A percentile compares a stretch with the other conserved stretches of the same genome.
Conservation (phyloP, 1,140 invertebrate genomes). For the Ceratina japonica region DNA sequence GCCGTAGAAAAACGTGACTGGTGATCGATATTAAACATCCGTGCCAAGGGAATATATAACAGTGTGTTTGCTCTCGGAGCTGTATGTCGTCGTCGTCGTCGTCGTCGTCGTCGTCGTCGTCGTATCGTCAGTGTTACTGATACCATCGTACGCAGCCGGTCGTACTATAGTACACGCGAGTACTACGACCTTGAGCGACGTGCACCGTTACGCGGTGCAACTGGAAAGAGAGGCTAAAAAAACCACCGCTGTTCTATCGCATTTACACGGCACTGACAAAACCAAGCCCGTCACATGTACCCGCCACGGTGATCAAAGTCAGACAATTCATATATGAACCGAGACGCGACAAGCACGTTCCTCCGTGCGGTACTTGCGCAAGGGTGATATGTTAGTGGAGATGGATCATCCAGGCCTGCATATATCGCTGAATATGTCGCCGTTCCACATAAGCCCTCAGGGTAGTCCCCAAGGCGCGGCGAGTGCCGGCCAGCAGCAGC, state of each 20-base stretch:
- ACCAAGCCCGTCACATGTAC: neutral
- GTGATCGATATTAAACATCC: conserved; percentile 52
- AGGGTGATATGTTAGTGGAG: conserved; percentile 88
- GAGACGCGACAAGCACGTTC: conserved; percentile 60
- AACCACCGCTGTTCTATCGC: conserved; percentile 8
- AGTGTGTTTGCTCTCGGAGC: too few relatives aligned
- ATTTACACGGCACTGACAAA: neutral
- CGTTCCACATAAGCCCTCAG: conserved; percentile 86
- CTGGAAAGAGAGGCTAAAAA: conserved; percentile 4
- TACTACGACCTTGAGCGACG: conserved; percentile 17
- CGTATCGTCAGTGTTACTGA: neutral
- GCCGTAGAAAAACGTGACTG: conserved; percentile 44
- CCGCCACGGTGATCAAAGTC: conserved; percentile 3
- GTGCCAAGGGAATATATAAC: conserved; percentile 28
- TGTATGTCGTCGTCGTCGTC: neutral
- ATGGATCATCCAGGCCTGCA: conserved; percentile 90
- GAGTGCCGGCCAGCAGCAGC: conserved; percentile 65
- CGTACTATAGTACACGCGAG: neutral
- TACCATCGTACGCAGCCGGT: neutral
- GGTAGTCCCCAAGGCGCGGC: conserved; percentile 80
- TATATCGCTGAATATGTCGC: conserved; percentile 92
- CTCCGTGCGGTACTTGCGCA: conserved; percentile 71
- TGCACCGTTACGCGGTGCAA: conserved; percentile 3
- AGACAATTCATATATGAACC: conserved; percentile 59
- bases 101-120: neutral